phyloP scores from a whole-genome alignment of 1,140 invertebrate species.

The Parapsyche elsis region DNA sequence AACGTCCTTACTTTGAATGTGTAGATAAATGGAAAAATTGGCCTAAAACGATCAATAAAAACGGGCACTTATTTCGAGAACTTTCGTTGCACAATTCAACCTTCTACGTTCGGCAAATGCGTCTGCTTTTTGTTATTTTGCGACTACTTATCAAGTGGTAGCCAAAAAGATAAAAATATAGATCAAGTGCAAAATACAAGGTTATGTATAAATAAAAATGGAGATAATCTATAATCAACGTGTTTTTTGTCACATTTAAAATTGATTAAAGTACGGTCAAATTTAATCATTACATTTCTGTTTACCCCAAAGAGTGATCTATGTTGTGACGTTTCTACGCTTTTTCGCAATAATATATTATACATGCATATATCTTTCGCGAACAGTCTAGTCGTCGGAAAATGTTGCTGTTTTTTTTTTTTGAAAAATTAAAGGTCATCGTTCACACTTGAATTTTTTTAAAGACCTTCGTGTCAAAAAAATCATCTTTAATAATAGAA shows the following conservation, averaged over 20 bases:
- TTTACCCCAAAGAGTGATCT: not conserved
- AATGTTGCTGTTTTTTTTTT: not conserved
- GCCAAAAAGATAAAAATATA: slow-evolving; percentile 50
- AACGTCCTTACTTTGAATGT: no score
- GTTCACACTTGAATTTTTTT: not conserved
- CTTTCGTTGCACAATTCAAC: slow-evolving; percentile 43
- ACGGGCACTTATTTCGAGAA: not conserved
- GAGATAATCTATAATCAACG: not conserved
- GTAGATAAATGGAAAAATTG: no score
- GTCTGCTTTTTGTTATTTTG: slow-evolving; percentile 47
- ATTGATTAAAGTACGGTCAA: not conserved
- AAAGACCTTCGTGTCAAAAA: not conserved
- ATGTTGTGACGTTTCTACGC: not conserved
- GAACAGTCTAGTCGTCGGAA: not conserved
- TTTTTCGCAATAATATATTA: slow-evolving; percentile 1
- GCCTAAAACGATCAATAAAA: not conserved
- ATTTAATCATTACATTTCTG: not conserved
- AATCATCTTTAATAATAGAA: not conserved
- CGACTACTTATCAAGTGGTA: slow-evolving; percentile 28
- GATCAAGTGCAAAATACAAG: slow-evolving; percentile 46
- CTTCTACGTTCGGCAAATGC: slow-evolving; percentile 40
- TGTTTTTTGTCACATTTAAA: no score
- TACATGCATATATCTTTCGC: not conserved
- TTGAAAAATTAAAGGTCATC: slow-evolving; percentile 9
- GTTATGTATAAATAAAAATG: slow-evolving; percentile 4